phyloP scores from a whole-genome alignment of 1,140 invertebrate species.

The Doryteuthis pealeii region DNA sequence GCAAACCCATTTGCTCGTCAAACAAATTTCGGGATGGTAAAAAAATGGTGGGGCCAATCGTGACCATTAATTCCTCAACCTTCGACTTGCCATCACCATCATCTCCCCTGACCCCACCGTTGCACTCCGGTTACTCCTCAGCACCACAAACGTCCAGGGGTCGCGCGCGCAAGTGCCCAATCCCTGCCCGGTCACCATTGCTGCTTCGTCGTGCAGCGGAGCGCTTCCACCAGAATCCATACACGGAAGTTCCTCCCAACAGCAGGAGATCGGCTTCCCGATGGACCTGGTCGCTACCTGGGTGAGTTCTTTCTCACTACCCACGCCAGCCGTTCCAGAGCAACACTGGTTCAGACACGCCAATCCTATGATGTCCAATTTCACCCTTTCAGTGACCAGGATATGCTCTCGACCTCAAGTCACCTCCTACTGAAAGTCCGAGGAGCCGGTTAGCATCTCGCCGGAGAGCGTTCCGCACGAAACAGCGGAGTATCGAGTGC shows the following conservation, averaged over 20 bases:
- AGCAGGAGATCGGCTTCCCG: slow-evolving; percentile 25
- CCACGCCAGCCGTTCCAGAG: slow-evolving; percentile 41
- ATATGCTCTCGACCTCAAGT: neutral
- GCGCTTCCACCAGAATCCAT: slow-evolving; percentile 48
- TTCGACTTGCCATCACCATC: slow-evolving; percentile 43
- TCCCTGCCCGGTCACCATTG: slow-evolving; percentile 52
- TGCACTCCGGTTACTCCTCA: slow-evolving; percentile 41
- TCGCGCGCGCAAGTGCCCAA: slow-evolving; percentile 31
- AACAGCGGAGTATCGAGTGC: slow-evolving; percentile 3
- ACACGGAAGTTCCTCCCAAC: slow-evolving; percentile 35
- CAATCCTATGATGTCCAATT: slow-evolving; percentile 22
- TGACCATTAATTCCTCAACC: slow-evolving; percentile 29
- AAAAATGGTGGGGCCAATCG: slow-evolving; percentile 47
- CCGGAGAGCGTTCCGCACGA: neutral
- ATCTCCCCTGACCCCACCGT: slow-evolving; percentile 40
- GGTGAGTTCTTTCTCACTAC: slow-evolving; percentile 30
- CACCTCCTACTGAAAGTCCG: neutral
- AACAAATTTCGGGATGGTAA: slow-evolving; percentile 45
- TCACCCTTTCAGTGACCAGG: neutral
- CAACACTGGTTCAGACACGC: slow-evolving; percentile 33
- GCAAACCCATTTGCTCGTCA: slow-evolving; percentile 52
- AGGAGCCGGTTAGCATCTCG: neutral
- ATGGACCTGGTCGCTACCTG: slow-evolving; percentile 25
- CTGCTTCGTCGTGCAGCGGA: slow-evolving; percentile 51
- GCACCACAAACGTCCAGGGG: slow-evolving; percentile 3